phyloP scores from a whole-genome alignment of 2,113 vertebrate genomes.

The Zeus faber region DNA sequence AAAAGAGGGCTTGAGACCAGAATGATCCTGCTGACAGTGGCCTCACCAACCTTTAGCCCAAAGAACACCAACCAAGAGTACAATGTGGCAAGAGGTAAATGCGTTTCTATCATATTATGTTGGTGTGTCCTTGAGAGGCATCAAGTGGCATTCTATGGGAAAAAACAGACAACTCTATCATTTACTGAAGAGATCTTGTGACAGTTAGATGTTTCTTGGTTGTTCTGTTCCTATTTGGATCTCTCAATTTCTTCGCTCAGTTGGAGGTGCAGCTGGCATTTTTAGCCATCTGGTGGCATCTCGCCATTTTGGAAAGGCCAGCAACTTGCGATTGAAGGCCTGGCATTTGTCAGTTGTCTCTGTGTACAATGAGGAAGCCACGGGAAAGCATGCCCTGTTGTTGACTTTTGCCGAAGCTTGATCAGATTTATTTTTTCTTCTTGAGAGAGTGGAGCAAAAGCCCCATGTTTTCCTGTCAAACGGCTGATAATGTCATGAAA shows the following conservation, averaged over 20 bases:
- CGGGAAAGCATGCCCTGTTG: slow-evolving; percentile 31
- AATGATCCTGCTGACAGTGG: too few species aligned
- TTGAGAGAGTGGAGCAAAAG: not conserved
- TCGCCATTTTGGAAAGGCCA: slow-evolving; percentile 36
- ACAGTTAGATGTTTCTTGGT: slow-evolving; percentile 17
- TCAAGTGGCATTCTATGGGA: slow-evolving; percentile 12
- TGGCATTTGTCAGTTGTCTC: slow-evolving; percentile 50
- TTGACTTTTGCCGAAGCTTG: slow-evolving; percentile 43
- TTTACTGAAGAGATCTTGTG: slow-evolving; percentile 16
- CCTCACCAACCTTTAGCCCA: too few species aligned
- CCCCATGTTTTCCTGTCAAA: slow-evolving; percentile 25
- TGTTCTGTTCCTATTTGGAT: not conserved
- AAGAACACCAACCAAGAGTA: too few species aligned
- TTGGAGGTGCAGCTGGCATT: slow-evolving; percentile 8
- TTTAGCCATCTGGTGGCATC: slow-evolving; percentile 4
- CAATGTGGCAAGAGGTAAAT: too few species aligned
- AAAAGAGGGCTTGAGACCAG: too few species aligned
- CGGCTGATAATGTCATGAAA: slow-evolving; percentile 24
- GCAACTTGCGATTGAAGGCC: slow-evolving; percentile 35
- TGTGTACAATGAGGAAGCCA: slow-evolving; percentile 15
- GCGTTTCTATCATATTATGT: too few species aligned
- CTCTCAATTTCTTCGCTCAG: not conserved
- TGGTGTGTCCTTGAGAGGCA: slow-evolving; percentile 16
- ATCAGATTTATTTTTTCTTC: slow-evolving; percentile 12
- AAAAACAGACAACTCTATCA: slow-evolving; percentile 12